phyloP scores from a whole-genome alignment of 2,888 invertebrate genomes.

The Drosophila multiciliata region DNA sequence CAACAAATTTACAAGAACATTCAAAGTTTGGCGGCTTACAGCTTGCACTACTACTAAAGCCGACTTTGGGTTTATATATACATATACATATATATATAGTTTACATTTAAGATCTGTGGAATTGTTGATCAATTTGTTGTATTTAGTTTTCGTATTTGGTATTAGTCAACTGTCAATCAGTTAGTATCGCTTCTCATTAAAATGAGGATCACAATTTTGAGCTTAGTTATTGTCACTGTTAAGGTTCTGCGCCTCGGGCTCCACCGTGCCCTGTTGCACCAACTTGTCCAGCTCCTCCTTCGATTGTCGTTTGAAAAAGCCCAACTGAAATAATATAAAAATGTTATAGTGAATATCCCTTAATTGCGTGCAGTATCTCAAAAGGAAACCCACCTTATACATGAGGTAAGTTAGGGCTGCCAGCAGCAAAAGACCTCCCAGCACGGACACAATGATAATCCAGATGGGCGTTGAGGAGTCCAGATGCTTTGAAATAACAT shows the following conservation, averaged over 20 bases:
- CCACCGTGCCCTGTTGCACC: conserved; percentile 75
- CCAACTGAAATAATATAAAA: conserved; percentile 73
- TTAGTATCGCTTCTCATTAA: conserved; percentile 19
- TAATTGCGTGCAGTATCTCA: neutral
- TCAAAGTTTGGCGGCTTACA: conserved; percentile 53
- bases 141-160: conserved; percentile 48
- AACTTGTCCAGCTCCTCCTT: conserved; percentile 85
- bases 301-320: conserved; percentile 86
- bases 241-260: conserved; percentile 81
- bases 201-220: conserved; percentile 49
- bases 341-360: neutral
- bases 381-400: conserved; percentile 76
- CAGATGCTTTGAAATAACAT: conserved; percentile 84
- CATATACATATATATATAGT: neutral
- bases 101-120: conserved; percentile 10
- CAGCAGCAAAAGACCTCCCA: conserved; percentile 85
- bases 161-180: conserved; percentile 33
- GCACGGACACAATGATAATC: conserved; percentile 85
- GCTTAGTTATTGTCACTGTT: conserved; percentile 69
- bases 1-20: conserved; percentile 50
- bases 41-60: conserved; percentile 39
- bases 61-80: conserved; percentile 4
- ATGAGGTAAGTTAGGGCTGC: conserved; percentile 84
- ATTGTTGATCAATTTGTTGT: conserved; percentile 3
- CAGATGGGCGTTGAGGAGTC: conserved; percentile 83